These are phyloP conservation scores for Oryzias dopingdopingensis DNA, from an alignment of 2,797 vertebrate genomes.

Conservation along the genomic window DNA sequence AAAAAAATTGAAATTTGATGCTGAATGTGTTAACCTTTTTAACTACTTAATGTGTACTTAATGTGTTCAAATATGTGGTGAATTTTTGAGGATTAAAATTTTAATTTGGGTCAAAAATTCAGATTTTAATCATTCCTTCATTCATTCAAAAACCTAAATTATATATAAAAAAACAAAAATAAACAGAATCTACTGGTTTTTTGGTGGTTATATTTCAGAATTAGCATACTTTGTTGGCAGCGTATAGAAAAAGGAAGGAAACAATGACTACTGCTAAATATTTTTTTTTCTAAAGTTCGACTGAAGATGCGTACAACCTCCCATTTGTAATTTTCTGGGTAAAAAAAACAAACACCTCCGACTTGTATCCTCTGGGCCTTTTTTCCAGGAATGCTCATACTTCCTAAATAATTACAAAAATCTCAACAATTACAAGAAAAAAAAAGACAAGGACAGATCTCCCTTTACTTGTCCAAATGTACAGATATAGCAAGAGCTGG, in stretches of 20 bases:
- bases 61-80: too few species aligned
- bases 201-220: slow-evolving; percentile 83
- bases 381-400: slow-evolving; percentile 10
- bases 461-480: slow-evolving; percentile 50
- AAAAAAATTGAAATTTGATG: background rate
- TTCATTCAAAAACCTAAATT: slow-evolving; percentile 6
- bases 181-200: slow-evolving; percentile 67
- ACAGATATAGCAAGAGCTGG: slow-evolving; percentile 54
- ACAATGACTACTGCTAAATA: slow-evolving; percentile 75
- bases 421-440: slow-evolving; percentile 24
- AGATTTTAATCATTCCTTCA: slow-evolving; percentile 6
- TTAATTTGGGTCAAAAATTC: background rate
- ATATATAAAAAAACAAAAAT: slow-evolving; percentile 45
- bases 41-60: too few species aligned
- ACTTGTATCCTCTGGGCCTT: slow-evolving; percentile 33
- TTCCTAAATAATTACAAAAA: slow-evolving; percentile 42
- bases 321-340: slow-evolving; percentile 56
- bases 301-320: slow-evolving; percentile 62
- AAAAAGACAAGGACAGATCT: slow-evolving; percentile 37
- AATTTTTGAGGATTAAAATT: too few species aligned
- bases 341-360: slow-evolving; percentile 49
- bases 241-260: slow-evolving; percentile 78
- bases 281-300: slow-evolving; percentile 70
- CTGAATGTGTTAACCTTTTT: too few species aligned
- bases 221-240: slow-evolving; percentile 80